These are phyloP conservation scores for Nerophis lumbriciformis DNA, from an alignment of 2,113 vertebrate genomes.

Conservation along the genomic window DNA sequence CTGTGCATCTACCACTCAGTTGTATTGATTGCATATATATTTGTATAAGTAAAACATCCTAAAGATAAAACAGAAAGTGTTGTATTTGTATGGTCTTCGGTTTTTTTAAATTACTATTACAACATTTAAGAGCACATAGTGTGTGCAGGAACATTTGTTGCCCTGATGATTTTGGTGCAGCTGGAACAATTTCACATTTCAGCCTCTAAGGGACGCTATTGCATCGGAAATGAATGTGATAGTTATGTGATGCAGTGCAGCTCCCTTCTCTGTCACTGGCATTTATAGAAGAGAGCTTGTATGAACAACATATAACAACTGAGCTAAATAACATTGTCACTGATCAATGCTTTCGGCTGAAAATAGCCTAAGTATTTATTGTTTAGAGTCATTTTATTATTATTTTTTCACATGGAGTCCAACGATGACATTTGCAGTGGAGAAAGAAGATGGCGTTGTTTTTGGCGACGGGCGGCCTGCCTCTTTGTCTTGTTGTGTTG, in stretches of 20 bases:
- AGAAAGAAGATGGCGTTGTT: slow-evolving; percentile 20
- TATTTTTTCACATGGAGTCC: slow-evolving; percentile 24
- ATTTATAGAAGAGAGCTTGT: neutral
- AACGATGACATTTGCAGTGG: neutral
- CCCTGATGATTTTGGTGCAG: neutral
- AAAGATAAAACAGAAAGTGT: neutral
- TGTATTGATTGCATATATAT: too few species aligned
- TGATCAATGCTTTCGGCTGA: too few species aligned
- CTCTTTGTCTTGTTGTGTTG: slow-evolving; percentile 15
- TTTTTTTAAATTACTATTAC: too few species aligned
- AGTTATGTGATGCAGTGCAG: neutral
- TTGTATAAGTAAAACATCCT: neutral
- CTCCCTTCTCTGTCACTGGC: slow-evolving; percentile 20
- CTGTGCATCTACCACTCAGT: neutral
- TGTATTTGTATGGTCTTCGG: neutral
- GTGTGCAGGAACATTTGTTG: neutral
- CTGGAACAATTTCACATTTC: neutral
- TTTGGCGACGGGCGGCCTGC: neutral
- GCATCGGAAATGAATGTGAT: slow-evolving; percentile 21
- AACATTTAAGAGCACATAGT: too few species aligned
- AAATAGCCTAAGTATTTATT: neutral
- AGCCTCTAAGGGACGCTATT: slow-evolving; percentile 60
- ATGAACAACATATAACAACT: neutral
- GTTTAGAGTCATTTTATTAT: neutral
- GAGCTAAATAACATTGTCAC: neutral